Percentiles rank a stretch among this genome's conserved stretches.
These are phyloP conservation scores for Carabus problematicus DNA, from an alignment of 2,888 invertebrate genomes.

Conservation along the genomic window DNA sequence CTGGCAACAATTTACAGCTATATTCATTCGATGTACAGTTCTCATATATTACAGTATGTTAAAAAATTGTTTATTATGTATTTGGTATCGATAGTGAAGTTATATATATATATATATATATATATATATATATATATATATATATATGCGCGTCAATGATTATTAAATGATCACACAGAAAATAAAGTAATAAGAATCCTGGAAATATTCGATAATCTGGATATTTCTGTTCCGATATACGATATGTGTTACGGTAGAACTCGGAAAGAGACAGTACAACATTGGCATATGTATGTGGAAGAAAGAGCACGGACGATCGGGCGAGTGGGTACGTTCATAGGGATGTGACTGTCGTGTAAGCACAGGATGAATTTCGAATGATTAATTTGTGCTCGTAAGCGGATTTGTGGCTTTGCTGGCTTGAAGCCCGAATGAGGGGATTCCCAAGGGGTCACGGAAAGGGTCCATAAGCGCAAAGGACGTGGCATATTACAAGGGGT, in stretches of 20 bases:
- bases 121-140: too few species aligned
- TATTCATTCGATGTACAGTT: too few species aligned
- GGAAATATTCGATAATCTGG: not conserved
- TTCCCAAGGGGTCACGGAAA: constrained; percentile 37
- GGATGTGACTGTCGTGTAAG: constrained; percentile 17
- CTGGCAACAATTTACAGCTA: too few species aligned
- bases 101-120: too few species aligned
- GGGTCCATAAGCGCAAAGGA: constrained; percentile 14
- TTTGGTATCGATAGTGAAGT: too few species aligned
- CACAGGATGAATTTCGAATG: constrained; percentile 40
- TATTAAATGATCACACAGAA: too few species aligned
- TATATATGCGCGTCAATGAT: too few species aligned
- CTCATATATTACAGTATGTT: too few species aligned
- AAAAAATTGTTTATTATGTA: too few species aligned
- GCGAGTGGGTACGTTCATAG: not conserved
- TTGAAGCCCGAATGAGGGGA: constrained; percentile 35
- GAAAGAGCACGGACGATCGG: not conserved
- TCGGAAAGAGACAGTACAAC: not conserved
- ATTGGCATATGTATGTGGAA: not conserved
- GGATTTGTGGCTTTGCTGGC: constrained; percentile 40
- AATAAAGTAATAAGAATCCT: too few species aligned
- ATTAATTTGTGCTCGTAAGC: constrained; percentile 41
- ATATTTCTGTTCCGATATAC: not conserved
- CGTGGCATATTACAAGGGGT: too few species aligned
- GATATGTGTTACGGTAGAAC: not conserved